Percentiles rank a stretch among this genome's conserved stretches.
phyloP scores from a whole-genome alignment of 1,140 invertebrate species.

The Lutraria rhynchaena region DNA sequence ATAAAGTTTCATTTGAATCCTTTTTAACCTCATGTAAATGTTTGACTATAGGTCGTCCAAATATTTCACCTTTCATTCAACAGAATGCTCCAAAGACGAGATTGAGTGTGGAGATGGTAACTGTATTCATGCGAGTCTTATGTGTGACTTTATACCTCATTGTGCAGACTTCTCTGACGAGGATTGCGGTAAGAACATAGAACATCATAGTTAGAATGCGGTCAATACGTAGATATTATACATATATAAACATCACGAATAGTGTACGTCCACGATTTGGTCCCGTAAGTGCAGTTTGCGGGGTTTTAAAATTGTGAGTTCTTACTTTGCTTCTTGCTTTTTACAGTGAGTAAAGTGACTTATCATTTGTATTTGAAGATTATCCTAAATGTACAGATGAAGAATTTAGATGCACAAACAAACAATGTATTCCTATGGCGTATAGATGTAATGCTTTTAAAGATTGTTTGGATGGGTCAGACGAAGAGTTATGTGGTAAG shows the following conservation, averaged over 20 bases:
- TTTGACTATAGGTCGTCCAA: no score
- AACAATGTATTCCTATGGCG: conserved; percentile 7
- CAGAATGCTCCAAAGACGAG: conserved; percentile 1
- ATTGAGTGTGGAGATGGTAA: conserved; percentile 13
- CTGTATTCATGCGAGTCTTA: conserved; percentile 32
- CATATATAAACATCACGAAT: no score
- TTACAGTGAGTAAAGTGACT: no score
- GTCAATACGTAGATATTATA: no score
- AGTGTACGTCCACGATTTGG: no score
- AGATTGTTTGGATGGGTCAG: conserved; percentile 12
- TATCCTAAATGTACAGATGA: background rate
- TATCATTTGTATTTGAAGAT: no score
- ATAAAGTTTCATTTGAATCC: background rate
- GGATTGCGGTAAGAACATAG: no score
- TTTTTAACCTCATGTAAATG: background rate
- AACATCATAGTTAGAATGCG: no score
- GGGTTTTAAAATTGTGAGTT: no score
- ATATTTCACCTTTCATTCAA: no score
- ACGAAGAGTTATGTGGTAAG: conserved; percentile 14
- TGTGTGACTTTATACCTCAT: conserved; percentile 9
- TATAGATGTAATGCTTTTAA: conserved; percentile 16
- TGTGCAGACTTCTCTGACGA: conserved; percentile 22
- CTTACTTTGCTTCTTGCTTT: no score
- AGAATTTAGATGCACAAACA: conserved; percentile 1
- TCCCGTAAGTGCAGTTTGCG: no score